These are phyloP conservation scores for Tanypteryx hageni DNA, from an alignment of 2,888 invertebrate genomes.

Conservation along the genomic window DNA sequence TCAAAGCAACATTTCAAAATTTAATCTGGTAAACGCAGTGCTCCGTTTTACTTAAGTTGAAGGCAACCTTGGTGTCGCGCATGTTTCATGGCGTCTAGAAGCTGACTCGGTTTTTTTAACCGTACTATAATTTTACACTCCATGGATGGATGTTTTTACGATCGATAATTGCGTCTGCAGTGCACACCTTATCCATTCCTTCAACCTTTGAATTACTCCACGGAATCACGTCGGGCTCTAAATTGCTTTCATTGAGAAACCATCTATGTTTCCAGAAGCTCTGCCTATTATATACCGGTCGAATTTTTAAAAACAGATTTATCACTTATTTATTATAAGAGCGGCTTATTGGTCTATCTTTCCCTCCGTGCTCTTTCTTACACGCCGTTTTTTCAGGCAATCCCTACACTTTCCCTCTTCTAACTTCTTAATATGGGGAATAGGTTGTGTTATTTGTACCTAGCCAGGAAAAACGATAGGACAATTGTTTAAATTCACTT, in stretches of 20 bases:
- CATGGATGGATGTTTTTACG: no score
- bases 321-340: no score
- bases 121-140: no score
- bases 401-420: background rate
- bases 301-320: background rate
- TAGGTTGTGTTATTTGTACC: background rate
- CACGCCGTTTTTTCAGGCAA: no score
- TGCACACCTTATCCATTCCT: background rate
- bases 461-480: no score
- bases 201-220: background rate
- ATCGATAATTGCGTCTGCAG: background rate
- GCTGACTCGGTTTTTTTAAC: no score
- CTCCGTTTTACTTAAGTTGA: background rate
- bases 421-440: background rate
- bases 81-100: background rate
- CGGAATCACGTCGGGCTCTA: background rate
- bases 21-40: background rate
- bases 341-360: no score
- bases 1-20: background rate
- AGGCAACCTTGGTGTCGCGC: background rate
- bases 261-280: constrained; percentile 16
- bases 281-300: background rate
- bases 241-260: background rate
- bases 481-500: no score
- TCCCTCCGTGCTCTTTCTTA: no score